Base-by-base conservation (phyloP, 2,888 invertebrate genomes). In the Phlogophora meticulosa region DNA sequence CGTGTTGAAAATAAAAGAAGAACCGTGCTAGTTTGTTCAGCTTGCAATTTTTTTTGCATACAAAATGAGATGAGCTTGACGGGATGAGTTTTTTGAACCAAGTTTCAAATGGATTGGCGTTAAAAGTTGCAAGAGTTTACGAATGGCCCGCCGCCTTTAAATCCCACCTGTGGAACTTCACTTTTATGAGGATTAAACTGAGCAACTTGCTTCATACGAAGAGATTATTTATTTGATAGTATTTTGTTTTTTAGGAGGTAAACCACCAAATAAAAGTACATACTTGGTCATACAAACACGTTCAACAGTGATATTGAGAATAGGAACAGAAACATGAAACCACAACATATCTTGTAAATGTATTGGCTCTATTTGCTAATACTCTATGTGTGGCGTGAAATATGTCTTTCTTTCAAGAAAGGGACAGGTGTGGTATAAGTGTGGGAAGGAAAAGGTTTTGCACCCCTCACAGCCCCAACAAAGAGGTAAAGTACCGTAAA, bases 61-160 rank as follows among this genome's bases (percentile, higher is more conserved):
- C n/a, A 53, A 28, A 46, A 73, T 64, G 46, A 60, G 49, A 53
- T 13, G n/a, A 32, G 45, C n/a, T 55, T 38, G 34, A 15, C 36
- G 22, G 9, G 1, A 66, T 62, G 74, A 43, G 78, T 32, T 65
- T 59, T 59, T 28, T 46, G 53, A 58, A 72, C 45, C 45, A 22
- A 58, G 22, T 28, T 38, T 28, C 43, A 63, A 71, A 63, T 62
- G 58, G 62, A 71, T 76, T 76, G 45, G 28, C 10, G 38, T 40
- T 72, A 51, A 76, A 72, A 55, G 65, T 72, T 78, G n/a, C 65
- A 55, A 55, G 42, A 38, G n/a, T 42, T 76, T 58, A 42, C 15
- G 34, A 45, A 52, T 53, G 28, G 45, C 48, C 45, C 17, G 49
- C 15, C 17, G 34, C n/a, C 11, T 40, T 51, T 56, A 17, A 24